These are phyloP conservation scores for Notarius quadriscutis DNA, from an alignment of 2,113 vertebrate genomes.

Conservation along the genomic window DNA sequence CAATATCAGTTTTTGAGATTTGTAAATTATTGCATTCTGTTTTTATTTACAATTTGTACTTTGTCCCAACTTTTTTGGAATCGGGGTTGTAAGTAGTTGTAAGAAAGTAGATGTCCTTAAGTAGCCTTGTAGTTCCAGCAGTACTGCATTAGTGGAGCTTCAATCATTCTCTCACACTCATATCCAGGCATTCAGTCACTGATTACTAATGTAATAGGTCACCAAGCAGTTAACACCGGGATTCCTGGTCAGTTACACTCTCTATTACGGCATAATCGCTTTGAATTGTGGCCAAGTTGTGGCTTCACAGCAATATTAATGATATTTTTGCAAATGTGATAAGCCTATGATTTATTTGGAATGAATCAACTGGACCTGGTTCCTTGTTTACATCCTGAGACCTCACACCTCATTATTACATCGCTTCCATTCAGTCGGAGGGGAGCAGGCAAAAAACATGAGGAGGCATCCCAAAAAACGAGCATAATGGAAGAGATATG, in stretches of 20 bases:
- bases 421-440: conserved; percentile 34
- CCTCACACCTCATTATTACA: conserved; percentile 44
- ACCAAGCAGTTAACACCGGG: conserved; percentile 27
- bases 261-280: conserved; percentile 24
- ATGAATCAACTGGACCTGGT: conserved; percentile 34
- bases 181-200: conserved; percentile 35
- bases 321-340: conserved; percentile 34
- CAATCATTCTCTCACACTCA: conserved; percentile 22
- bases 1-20: no score
- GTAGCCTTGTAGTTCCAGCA: not conserved
- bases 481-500: conserved; percentile 48
- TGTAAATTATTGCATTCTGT: no score
- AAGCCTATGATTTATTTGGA: conserved; percentile 49
- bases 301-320: conserved; percentile 37
- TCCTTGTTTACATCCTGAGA: conserved; percentile 49
- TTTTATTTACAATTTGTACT: no score
- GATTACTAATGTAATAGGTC: conserved; percentile 42
- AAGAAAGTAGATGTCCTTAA: conserved; percentile 17
- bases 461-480: not conserved
- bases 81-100: no score
- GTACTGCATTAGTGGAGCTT: conserved; percentile 1
- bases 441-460: conserved; percentile 30
- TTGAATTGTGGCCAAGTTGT: conserved; percentile 37
- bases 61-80: no score
- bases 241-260: conserved; percentile 46